phyloP scores from a whole-genome alignment of 1,140 invertebrate genomes.

The Papilio helenus region DNA sequence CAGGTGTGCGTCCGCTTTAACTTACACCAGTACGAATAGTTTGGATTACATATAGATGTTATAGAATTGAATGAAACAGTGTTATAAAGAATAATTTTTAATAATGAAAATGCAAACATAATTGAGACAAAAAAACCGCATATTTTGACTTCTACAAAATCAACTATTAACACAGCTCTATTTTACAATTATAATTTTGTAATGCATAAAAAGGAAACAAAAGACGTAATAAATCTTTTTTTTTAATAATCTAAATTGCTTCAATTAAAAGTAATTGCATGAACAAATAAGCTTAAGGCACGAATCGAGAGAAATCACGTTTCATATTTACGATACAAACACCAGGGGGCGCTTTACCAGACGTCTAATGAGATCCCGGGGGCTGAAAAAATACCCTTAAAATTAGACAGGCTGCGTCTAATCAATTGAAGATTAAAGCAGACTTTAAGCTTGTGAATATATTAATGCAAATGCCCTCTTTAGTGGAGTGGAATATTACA shows the following conservation, averaged over 20 bases:
- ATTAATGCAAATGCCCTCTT: not conserved
- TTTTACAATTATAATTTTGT: not conserved
- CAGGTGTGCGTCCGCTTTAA: no score
- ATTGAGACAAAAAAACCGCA: no score
- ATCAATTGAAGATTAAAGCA: constrained; percentile 60
- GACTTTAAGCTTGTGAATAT: not conserved
- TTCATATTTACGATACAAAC: constrained; percentile 37
- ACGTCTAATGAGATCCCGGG: constrained; percentile 59
- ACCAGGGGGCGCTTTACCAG: constrained; percentile 41
- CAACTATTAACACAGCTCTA: no score
- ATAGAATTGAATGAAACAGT: no score
- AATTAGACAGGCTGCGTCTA: constrained; percentile 56
- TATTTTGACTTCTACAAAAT: no score
- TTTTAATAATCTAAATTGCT: not conserved
- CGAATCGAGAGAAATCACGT: constrained; percentile 40
- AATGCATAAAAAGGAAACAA: not conserved
- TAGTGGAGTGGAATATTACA: not conserved
- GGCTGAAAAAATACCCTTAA: constrained; percentile 56
- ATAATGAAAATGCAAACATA: no score
- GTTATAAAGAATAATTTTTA: no score
- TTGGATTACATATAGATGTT: no score
- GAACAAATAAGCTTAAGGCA: not conserved
- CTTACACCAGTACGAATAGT: no score
- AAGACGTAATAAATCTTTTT: not conserved
- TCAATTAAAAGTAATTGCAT: constrained; percentile 3